These are phyloP conservation scores for Melanostigma gelatinosum DNA, from an alignment of 2,113 vertebrate species.

Conservation along the genomic window DNA sequence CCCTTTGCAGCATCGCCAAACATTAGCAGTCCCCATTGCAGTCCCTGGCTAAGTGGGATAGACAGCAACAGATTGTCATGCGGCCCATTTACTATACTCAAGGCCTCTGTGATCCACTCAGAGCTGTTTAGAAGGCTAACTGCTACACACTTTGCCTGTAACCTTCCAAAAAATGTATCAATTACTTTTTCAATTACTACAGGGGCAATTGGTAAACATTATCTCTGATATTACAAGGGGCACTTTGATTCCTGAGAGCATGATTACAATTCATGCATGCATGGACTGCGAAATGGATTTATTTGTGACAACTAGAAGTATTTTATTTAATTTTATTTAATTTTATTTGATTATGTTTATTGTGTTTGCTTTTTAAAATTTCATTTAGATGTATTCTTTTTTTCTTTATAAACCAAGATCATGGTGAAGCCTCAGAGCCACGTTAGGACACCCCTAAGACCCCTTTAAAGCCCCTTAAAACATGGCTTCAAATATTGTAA, in stretches of 20 bases:
- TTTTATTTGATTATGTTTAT: too few species aligned
- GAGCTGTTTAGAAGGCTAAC: conserved; percentile 60
- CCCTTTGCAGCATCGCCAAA: conserved; percentile 31
- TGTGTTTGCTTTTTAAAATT: too few species aligned
- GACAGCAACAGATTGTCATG: conserved; percentile 78
- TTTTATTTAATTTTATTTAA: conserved; percentile 1
- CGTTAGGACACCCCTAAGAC: background rate
- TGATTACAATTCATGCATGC: conserved; percentile 19
- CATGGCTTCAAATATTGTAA: background rate
- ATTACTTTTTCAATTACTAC: conserved; percentile 38
- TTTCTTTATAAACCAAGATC: background rate
- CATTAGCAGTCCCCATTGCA: conserved; percentile 40
- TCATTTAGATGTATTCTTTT: background rate
- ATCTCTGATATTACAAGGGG: conserved; percentile 23
- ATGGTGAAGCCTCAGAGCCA: background rate
- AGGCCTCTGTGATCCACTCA: conserved; percentile 58
- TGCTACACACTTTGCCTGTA: conserved; percentile 26
- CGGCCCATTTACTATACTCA: conserved; percentile 66
- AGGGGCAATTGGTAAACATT: conserved; percentile 33
- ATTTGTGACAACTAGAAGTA: background rate
- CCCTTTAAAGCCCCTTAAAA: background rate
- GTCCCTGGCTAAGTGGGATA: conserved; percentile 67
- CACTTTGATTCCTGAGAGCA: conserved; percentile 21
- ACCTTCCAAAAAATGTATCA: conserved; percentile 42
- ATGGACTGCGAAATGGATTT: background rate